A percentile compares a stretch with the other conserved stretches of the same genome.
phyloP scores from a whole-genome alignment of 2,797 vertebrate species.

The Cichlasoma orientale region DNA sequence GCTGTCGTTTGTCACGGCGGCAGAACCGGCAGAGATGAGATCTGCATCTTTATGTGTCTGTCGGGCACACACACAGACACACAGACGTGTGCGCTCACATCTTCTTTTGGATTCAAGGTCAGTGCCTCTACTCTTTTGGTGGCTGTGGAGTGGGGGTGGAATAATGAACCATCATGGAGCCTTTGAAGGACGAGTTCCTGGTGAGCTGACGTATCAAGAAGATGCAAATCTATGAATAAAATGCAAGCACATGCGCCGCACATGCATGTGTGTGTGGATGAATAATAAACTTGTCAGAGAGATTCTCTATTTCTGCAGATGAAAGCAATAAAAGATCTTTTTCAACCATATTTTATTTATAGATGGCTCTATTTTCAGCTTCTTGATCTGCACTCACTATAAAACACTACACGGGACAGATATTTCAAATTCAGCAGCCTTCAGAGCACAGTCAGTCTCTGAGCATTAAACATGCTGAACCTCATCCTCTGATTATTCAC shows the following conservation, averaged over 20 bases:
- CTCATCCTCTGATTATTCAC: not conserved
- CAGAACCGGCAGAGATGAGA: slow-evolving; percentile 32
- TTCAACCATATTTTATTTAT: slow-evolving; percentile 11
- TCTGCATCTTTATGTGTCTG: slow-evolving; percentile 31
- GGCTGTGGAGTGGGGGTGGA: slow-evolving; percentile 14
- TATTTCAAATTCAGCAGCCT: not conserved
- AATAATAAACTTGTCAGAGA: slow-evolving; percentile 1
- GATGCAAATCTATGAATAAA: slow-evolving; percentile 13
- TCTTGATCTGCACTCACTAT: slow-evolving; percentile 9
- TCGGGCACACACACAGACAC: not conserved
- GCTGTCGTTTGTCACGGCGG: slow-evolving; percentile 4
- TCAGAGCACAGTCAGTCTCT: not conserved
- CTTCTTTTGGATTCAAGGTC: slow-evolving; percentile 57
- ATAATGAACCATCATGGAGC: slow-evolving; percentile 11
- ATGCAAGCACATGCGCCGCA: not conserved
- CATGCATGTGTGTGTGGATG: not conserved
- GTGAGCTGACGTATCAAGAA: not conserved
- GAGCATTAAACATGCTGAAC: not conserved
- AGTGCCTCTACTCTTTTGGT: slow-evolving; percentile 4
- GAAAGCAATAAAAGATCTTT: not conserved
- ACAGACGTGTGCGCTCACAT: not conserved
- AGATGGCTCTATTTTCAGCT: slow-evolving; percentile 23
- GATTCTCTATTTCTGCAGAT: slow-evolving; percentile 7
- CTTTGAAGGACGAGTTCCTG: not conserved
- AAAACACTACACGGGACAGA: not conserved